These are phyloP conservation scores for Manduca sexta DNA, from an alignment of 1,140 invertebrate species.

Conservation along the genomic window DNA sequence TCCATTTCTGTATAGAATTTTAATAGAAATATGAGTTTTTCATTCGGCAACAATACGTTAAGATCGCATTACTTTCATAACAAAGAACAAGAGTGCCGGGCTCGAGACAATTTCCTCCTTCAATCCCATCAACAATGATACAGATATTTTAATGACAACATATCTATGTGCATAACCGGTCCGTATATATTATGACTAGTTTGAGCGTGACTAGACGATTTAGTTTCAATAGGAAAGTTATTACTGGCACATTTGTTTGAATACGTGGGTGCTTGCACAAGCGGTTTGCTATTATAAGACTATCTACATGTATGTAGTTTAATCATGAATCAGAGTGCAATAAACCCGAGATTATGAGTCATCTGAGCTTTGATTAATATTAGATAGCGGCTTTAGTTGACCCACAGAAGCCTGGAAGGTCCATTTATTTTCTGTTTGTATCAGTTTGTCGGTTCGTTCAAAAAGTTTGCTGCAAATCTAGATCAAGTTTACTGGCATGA, in stretches of 20 bases:
- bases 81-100: conserved; percentile 5
- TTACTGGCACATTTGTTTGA: conserved; percentile 62
- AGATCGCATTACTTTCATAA: conserved; percentile 3
- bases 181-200: conserved; percentile 33
- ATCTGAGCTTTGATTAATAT: conserved; percentile 9
- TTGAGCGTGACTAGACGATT: conserved; percentile 62
- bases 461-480: too few species aligned
- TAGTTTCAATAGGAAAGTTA: conserved; percentile 65
- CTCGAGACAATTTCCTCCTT: conserved; percentile 3
- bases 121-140: conserved; percentile 14
- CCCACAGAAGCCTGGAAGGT: too few species aligned
- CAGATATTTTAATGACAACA: conserved; percentile 24
- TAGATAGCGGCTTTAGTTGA: too few species aligned
- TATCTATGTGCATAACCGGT: conserved; percentile 15
- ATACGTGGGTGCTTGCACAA: conserved; percentile 64
- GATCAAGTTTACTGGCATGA: too few species aligned
- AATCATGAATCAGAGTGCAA: conserved; percentile 42
- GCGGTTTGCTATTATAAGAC: conserved; percentile 33
- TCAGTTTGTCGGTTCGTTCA: too few species aligned
- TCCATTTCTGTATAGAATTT: too few species aligned
- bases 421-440: too few species aligned
- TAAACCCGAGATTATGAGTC: conserved; percentile 44
- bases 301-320: conserved; percentile 15
- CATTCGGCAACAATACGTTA: too few species aligned
- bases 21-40: too few species aligned